phyloP scores from a whole-genome alignment of 2,888 invertebrate genomes.

The Tubiluchus corallicola region DNA sequence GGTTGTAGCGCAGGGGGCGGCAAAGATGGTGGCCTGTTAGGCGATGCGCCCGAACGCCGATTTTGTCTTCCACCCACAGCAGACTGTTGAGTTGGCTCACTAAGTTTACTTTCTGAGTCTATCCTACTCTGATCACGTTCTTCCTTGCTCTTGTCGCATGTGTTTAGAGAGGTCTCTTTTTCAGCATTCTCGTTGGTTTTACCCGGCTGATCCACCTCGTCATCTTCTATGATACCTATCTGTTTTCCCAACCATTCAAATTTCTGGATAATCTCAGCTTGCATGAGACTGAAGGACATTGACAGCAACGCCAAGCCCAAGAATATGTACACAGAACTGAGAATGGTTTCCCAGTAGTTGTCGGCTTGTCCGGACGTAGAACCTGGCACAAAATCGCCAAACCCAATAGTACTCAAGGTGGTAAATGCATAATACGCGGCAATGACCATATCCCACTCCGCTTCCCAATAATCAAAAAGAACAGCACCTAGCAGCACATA shows the following conservation, averaged over 20 bases:
- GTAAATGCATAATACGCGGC: conserved; percentile 13
- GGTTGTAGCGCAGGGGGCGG: too few relatives aligned
- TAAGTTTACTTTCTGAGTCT: too few relatives aligned
- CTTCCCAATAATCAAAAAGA: conserved; percentile 11
- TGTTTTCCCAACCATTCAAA: conserved; percentile 10
- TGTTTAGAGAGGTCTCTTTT: too few relatives aligned
- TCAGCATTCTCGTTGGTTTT: too few relatives aligned
- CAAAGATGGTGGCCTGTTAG: too few relatives aligned
- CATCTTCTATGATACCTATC: conserved; percentile 12
- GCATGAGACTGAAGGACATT: conserved; percentile 14
- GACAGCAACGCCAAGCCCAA: conserved; percentile 13
- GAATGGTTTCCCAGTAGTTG: conserved; percentile 9
- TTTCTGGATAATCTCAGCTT: conserved; percentile 13
- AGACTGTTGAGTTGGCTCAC: too few relatives aligned
- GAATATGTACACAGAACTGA: conserved; percentile 11
- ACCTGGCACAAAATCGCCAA: conserved; percentile 13
- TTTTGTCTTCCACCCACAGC: too few relatives aligned
- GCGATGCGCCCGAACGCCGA: too few relatives aligned
- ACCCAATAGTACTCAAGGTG: conserved; percentile 12
- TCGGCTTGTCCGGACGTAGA: conserved; percentile 10
- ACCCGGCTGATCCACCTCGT: conserved; percentile 5
- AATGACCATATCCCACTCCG: conserved; percentile 11
- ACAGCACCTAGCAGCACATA: conserved; percentile 13
- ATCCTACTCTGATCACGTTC: too few relatives aligned
- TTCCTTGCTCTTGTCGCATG: too few relatives aligned